Evolutionary conservation across 1,140 invertebrate species (phyloP), one percentile per base, ranked within the genome.

Genomic region (Pseudomyrmex concolor): DNA sequence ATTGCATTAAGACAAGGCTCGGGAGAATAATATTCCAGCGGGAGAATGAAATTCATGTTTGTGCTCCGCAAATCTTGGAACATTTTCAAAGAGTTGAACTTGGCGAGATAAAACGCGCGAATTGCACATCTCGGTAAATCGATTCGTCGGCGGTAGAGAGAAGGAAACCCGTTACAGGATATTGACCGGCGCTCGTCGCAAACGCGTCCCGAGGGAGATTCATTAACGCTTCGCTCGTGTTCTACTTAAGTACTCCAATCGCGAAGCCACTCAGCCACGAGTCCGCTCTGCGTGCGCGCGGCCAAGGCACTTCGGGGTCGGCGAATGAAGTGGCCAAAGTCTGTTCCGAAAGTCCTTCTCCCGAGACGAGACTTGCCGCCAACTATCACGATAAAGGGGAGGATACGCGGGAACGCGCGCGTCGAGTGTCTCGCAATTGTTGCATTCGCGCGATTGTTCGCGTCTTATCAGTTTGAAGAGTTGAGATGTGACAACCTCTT

Each of bases 231-330:
- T 89, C 67, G 84, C 17, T 80, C 81, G 74, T 88, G 88, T 89
- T 81, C 88, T 88, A 88, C 59, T 89, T 88, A 86, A 85, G 84
- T 83, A 87, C 88, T 88, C 87, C 90, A 89, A 91, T 91, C 86
- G 89, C 82, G 82, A 87, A 88, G 84, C 86, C 86, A 90, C 90
- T 91, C 86, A 89, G 86, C 78, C 87, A 86, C 88, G 88, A 90
- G 89, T 91, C 85, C 84, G 71, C 5, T 34, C 77, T 59, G 86
- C 81, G 84, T 66, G 48, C 60, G 63, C 55, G 13, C 22, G 22
- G 76, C 51, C 62, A 59, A 82, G 74, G 43, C 67, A 84, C 76
- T 88, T 66, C 48, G 63, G 80, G 86, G 60, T 66, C 55, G 62
- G 17, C 51, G 55, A 73, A 83, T 68, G 66, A 80, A 89, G 85